Percentiles rank a stretch among this genome's conserved stretches.
These are phyloP conservation scores for Sebastes jordani DNA, from an alignment of 2,797 vertebrate species.

Conservation along the genomic window DNA sequence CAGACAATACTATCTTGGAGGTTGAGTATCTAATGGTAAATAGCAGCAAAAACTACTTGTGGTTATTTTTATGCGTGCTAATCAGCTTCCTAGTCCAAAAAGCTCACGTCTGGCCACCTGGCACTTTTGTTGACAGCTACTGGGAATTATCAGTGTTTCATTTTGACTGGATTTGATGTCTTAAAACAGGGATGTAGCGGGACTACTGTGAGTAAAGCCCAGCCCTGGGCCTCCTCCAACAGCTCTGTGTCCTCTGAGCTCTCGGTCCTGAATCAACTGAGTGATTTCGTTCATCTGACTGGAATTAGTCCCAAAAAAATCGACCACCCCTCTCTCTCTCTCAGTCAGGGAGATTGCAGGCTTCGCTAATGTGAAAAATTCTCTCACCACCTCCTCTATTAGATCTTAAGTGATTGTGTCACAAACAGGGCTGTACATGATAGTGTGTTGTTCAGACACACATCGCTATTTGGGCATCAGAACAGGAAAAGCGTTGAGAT, in stretches of 20 bases:
- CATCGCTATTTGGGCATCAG: slow-evolving; percentile 75
- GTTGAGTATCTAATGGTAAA: slow-evolving; percentile 12
- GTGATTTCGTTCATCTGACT: slow-evolving; percentile 71
- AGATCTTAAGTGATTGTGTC: slow-evolving; percentile 79
- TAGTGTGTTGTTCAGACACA: slow-evolving; percentile 73
- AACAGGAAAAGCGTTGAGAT: slow-evolving; percentile 77
- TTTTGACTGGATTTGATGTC: slow-evolving; percentile 74
- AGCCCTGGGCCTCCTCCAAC: slow-evolving; percentile 61
- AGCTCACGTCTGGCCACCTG: slow-evolving; percentile 56
- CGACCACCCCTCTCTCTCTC: slow-evolving; percentile 12
- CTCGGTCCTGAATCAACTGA: slow-evolving; percentile 50
- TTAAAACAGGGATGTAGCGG: slow-evolving; percentile 65
- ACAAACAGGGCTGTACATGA: slow-evolving; percentile 65
- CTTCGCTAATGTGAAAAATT: slow-evolving; percentile 48
- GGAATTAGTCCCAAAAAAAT: slow-evolving; percentile 79
- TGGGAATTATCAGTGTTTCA: slow-evolving; percentile 66
- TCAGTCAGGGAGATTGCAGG: slow-evolving; percentile 31
- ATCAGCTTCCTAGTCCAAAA: slow-evolving; percentile 44
- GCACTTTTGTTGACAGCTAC: slow-evolving; percentile 53
- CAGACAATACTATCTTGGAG: slow-evolving; percentile 3
- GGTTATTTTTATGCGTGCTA: slow-evolving; percentile 33
- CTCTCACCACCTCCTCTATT: slow-evolving; percentile 55
- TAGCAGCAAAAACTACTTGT: slow-evolving; percentile 13
- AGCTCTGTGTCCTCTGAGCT: slow-evolving; percentile 59
- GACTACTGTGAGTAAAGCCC: slow-evolving; percentile 62